Conservation (phyloP, 2,797 vertebrate genomes). For the Rousettus madagascariensis region DNA sequence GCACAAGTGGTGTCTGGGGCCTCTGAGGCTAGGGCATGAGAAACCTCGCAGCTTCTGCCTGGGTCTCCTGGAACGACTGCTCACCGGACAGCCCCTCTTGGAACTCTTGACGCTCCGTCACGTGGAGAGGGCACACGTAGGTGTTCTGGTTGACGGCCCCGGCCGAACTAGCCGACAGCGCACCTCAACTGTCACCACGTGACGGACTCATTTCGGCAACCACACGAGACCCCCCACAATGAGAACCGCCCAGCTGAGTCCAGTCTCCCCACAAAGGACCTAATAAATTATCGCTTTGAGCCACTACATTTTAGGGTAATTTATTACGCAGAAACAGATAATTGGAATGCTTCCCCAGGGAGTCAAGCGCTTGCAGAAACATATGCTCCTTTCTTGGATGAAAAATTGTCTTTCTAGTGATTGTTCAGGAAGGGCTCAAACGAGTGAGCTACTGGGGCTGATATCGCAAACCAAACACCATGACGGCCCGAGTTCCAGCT, state of each 20-base stretch:
- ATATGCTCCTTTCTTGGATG: not conserved
- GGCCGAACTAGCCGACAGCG: not conserved
- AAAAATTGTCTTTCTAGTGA: not conserved
- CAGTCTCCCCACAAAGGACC: not conserved
- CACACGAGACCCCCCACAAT: not conserved
- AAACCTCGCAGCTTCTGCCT: rapidly evolving
- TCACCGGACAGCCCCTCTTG: not conserved
- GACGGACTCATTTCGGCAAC: not conserved
- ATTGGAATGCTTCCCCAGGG: not conserved
- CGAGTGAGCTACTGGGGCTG: rapidly evolving
- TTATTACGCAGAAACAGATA: not conserved
- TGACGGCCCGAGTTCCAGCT: not conserved
- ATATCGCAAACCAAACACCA: not conserved
- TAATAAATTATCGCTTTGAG: not conserved
- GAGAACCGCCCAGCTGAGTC: not conserved
- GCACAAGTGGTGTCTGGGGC: not conserved
- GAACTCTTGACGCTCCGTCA: not conserved
- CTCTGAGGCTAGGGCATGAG: not conserved
- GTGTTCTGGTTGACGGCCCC: not conserved
- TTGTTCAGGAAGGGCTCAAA: not conserved
- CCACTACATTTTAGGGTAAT: no score
- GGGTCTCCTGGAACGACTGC: not conserved
- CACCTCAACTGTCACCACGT: rapidly evolving
- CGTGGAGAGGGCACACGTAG: rapidly evolving
- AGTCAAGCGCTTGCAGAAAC: not conserved